Conservation (phyloP, 2,113 vertebrate species). For the Myocastor coypus region DNA sequence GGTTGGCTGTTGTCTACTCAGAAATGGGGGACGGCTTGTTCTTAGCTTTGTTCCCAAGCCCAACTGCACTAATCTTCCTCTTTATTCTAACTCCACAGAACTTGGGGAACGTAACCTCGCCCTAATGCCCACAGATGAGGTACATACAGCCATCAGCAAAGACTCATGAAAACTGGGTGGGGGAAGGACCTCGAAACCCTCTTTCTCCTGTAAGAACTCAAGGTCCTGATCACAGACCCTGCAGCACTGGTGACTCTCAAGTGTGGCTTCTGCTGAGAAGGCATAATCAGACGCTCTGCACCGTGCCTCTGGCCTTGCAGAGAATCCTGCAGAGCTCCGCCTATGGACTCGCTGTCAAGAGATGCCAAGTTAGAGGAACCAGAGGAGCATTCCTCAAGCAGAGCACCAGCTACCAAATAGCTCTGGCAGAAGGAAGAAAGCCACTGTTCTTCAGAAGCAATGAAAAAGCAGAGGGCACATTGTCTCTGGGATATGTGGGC, state of each 20-base stretch:
- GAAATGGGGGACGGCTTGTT: constrained; percentile 19
- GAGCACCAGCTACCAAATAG: constrained; percentile 34
- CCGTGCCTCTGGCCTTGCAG: background rate
- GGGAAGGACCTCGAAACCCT: background rate
- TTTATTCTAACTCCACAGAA: background rate
- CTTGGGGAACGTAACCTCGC: background rate
- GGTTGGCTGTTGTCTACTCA: constrained; percentile 26
- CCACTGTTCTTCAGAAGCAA: background rate
- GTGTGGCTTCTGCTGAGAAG: background rate
- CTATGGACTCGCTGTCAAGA: background rate
- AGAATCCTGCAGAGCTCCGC: rapidly evolving
- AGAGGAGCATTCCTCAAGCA: background rate
- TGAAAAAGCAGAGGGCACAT: background rate
- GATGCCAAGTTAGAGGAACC: background rate
- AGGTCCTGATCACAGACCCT: background rate
- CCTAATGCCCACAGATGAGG: constrained; percentile 50
- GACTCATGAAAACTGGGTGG: background rate
- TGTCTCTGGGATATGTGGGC: background rate
- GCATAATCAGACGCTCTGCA: background rate
- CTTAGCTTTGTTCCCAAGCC: background rate
- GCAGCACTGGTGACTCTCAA: background rate
- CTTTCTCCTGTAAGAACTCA: background rate
- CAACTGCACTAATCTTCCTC: background rate
- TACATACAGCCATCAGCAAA: background rate
- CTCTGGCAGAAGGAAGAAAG: background rate